Percentiles rank a stretch among this genome's conserved stretches.
phyloP scores from a whole-genome alignment of 2,888 invertebrate genomes.

The Erebia epiphron region DNA sequence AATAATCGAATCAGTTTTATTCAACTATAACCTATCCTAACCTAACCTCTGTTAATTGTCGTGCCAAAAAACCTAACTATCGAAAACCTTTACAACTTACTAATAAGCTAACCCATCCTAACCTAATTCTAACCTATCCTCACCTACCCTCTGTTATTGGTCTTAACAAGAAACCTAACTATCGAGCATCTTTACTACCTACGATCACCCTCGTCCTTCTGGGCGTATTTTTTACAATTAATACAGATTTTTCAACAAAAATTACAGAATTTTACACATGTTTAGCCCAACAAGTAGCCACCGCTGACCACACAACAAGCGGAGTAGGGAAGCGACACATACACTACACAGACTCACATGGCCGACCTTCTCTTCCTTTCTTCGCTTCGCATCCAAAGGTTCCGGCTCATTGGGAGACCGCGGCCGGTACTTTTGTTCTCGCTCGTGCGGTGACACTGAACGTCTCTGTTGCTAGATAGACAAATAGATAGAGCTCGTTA shows the following conservation, averaged over 20 bases:
- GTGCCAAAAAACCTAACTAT: too few species aligned
- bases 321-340: constrained; percentile 57
- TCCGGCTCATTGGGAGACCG: constrained; percentile 90
- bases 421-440: constrained; percentile 90
- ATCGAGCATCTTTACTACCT: too few species aligned
- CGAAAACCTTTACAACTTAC: too few species aligned
- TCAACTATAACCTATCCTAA: too few species aligned
- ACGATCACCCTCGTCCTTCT: too few species aligned
- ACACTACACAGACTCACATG: constrained; percentile 88
- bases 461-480: constrained; percentile 82
- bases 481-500: not conserved
- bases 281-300: constrained; percentile 24
- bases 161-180: too few species aligned
- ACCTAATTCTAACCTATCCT: too few species aligned
- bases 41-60: too few species aligned
- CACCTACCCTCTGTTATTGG: not conserved
- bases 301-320: constrained; percentile 27
- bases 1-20: too few species aligned
- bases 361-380: constrained; percentile 93
- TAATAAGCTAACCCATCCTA: too few species aligned
- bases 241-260: too few species aligned
- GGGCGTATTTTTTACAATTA: too few species aligned
- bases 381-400: constrained; percentile 87
- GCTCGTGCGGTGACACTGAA: constrained; percentile 91
- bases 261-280: not conserved